phyloP scores from a whole-genome alignment of 2,888 invertebrate genomes.

The Aproaerema taeniolella region DNA sequence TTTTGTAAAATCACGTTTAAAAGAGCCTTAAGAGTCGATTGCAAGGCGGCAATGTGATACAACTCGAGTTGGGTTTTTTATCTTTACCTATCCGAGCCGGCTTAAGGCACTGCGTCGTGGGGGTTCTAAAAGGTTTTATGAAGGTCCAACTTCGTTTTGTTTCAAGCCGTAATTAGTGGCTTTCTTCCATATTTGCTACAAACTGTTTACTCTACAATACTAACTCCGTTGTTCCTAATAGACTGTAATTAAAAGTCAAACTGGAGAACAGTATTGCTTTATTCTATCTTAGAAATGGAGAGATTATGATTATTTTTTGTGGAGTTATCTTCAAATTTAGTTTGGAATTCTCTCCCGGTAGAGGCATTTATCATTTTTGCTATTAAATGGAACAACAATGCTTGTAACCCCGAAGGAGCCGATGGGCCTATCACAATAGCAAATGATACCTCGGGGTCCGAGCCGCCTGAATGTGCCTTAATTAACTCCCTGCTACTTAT shows the following conservation, averaged over 20 bases:
- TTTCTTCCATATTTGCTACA: slow-evolving; percentile 46
- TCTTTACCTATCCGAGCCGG: slow-evolving; percentile 41
- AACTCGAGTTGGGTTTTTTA: slow-evolving; percentile 52
- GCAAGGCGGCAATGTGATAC: slow-evolving; percentile 53
- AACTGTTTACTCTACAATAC: not conserved
- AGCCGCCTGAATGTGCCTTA: slow-evolving; percentile 63
- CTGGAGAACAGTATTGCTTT: not conserved
- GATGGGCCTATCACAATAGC: slow-evolving; percentile 69
- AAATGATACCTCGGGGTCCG: slow-evolving; percentile 70
- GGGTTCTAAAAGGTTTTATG: slow-evolving; percentile 64
- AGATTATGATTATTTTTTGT: slow-evolving; percentile 1
- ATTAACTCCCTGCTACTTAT: slow-evolving; percentile 68
- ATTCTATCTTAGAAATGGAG: not conserved
- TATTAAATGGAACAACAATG: slow-evolving; percentile 69
- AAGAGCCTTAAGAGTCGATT: slow-evolving; percentile 51
- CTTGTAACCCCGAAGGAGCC: slow-evolving; percentile 65
- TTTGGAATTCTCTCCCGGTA: slow-evolving; percentile 46
- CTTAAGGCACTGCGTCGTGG: slow-evolving; percentile 52
- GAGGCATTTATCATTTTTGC: slow-evolving; percentile 74
- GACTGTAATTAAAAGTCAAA: slow-evolving; percentile 5
- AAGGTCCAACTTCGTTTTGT: slow-evolving; percentile 44
- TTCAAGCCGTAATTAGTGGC: slow-evolving; percentile 64
- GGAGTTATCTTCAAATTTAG: slow-evolving; percentile 33
- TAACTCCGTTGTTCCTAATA: slow-evolving; percentile 3
- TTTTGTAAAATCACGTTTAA: slow-evolving; percentile 67